Evolutionary conservation across 2,797 vertebrate species (phyloP).

Genomic region (Lutjanus argentimaculatus): DNA sequence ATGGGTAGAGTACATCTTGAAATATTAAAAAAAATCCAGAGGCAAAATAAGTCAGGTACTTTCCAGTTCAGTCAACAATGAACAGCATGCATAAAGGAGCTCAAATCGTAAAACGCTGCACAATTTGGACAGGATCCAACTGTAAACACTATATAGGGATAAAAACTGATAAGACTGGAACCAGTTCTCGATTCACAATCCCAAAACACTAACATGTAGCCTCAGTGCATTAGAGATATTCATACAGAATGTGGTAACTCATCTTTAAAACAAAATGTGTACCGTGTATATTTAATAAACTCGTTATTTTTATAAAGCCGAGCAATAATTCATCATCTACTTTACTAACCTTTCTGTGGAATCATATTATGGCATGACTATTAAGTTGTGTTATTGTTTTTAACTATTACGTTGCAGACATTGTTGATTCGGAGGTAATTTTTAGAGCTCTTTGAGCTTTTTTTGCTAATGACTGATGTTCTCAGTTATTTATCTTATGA

Average conservation of each 20-base stretch:
- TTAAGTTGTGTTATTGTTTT: background rate
- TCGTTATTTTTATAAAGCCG: too few relatives aligned
- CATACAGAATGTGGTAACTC: too few relatives aligned
- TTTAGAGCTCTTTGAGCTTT: background rate
- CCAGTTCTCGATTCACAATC: too few relatives aligned
- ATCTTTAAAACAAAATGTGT: too few relatives aligned
- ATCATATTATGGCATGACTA: background rate
- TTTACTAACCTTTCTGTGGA: background rate
- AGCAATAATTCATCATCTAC: background rate
- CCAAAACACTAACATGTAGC: too few relatives aligned
- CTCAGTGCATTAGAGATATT: too few relatives aligned
- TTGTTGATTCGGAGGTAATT: background rate
- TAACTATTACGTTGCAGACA: too few relatives aligned
- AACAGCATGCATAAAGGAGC: background rate
- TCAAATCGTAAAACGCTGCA: background rate
- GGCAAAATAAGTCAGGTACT: constrained; percentile 17
- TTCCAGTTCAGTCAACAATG: constrained; percentile 20
- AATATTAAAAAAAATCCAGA: background rate
- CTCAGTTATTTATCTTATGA: background rate
- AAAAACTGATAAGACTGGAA: too few relatives aligned
- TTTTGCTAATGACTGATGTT: background rate
- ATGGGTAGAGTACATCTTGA: constrained; percentile 30
- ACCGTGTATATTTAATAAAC: too few relatives aligned
- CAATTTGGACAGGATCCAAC: background rate
- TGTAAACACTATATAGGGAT: background rate